These are phyloP conservation scores for Pseudococcus viburni DNA, from an alignment of 2,888 invertebrate species.

Conservation along the genomic window DNA sequence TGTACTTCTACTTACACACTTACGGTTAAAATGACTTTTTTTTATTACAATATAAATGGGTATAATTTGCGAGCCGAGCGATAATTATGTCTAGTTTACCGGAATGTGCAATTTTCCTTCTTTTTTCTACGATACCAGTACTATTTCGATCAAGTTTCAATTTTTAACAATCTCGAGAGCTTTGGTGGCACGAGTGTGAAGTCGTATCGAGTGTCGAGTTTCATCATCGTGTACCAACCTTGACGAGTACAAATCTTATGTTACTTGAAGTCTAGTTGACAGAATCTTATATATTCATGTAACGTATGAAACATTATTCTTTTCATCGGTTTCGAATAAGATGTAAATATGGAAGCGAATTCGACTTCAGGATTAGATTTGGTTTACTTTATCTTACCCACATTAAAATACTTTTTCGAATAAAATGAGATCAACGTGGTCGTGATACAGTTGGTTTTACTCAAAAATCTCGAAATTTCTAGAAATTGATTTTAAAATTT, in stretches of 20 bases:
- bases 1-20: not conserved
- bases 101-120: not conserved
- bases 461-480: too few relatives aligned
- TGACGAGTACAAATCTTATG: not conserved
- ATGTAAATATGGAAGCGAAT: not conserved
- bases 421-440: too few relatives aligned
- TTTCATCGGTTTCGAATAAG: not conserved
- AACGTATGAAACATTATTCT: not conserved
- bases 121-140: not conserved
- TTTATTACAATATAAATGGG: not conserved
- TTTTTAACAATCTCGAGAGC: not conserved
- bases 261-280: not conserved
- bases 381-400: not conserved
- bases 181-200: not conserved
- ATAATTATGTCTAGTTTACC: not conserved
- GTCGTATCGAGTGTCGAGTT: not conserved
- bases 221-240: not conserved
- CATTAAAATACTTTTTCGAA: not conserved
- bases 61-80: not conserved
- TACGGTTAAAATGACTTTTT: not conserved
- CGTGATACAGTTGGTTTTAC: too few relatives aligned
- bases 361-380: not conserved
- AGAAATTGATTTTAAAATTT: too few relatives aligned
- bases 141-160: slow-evolving; percentile 20
- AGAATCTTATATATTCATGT: not conserved